Evolutionary conservation across 2,113 vertebrate genomes (phyloP).

Genomic region (Mesoclemmys tuberculata): DNA sequence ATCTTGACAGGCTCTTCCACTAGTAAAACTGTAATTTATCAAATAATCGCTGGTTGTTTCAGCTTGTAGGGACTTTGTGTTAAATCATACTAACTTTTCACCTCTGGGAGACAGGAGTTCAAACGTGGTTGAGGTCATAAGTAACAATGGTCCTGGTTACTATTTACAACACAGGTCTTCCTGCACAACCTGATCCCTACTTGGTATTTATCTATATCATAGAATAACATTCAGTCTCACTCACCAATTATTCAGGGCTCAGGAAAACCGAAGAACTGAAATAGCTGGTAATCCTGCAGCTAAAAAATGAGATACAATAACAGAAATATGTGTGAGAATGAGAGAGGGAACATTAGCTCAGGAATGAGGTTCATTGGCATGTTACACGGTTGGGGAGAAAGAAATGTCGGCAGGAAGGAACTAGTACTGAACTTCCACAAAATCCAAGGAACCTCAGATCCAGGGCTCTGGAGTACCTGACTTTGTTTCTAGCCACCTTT

Average conservation of each 20-base stretch:
- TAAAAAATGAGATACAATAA: too few relatives aligned
- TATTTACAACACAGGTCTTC: not conserved
- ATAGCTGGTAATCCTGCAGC: too few relatives aligned
- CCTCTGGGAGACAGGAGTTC: accelerated
- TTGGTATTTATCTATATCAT: too few relatives aligned
- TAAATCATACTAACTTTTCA: accelerated
- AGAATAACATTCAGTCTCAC: too few relatives aligned
- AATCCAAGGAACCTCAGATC: accelerated
- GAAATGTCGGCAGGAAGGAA: too few relatives aligned
- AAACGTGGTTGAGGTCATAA: not conserved
- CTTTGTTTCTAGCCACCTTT: not conserved
- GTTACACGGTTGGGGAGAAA: not conserved
- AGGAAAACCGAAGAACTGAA: too few relatives aligned
- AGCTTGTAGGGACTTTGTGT: not conserved
- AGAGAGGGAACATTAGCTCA: too few relatives aligned
- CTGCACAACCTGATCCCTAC: too few relatives aligned
- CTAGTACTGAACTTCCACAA: not conserved
- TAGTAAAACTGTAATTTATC: not conserved
- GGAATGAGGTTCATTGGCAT: too few relatives aligned
- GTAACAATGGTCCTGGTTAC: not conserved
- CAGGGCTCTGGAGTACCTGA: not conserved
- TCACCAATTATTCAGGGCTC: too few relatives aligned
- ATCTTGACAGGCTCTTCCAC: not conserved
- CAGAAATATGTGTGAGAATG: too few relatives aligned
- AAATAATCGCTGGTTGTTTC: not conserved